Conservation (phyloP, 2,797 vertebrate genomes). For the Propithecus perrieri region DNA sequence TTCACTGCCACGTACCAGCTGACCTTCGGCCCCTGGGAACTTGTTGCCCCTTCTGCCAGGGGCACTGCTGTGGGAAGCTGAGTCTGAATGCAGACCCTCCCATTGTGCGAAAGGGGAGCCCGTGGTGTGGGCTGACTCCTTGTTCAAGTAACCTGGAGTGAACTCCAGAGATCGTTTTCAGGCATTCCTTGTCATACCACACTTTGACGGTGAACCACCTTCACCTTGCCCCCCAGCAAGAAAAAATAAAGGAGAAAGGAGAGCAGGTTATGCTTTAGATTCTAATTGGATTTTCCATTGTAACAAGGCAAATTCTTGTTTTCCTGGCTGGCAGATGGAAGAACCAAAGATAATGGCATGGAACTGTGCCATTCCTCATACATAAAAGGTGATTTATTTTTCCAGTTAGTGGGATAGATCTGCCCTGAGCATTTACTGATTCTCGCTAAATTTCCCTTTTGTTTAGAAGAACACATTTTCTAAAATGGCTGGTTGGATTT, state of each 20-base stretch:
- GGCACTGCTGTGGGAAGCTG: background rate
- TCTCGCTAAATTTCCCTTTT: background rate
- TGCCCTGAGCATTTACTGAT: background rate
- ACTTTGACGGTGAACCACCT: background rate
- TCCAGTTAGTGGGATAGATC: background rate
- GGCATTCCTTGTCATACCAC: background rate
- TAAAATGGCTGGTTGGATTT: background rate
- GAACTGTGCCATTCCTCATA: background rate
- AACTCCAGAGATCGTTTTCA: background rate
- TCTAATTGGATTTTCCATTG: background rate
- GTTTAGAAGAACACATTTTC: background rate
- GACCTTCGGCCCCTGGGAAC: background rate
- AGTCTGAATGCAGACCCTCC: background rate
- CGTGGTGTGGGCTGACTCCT: background rate
- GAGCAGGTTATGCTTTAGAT: background rate
- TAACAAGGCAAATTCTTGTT: background rate
- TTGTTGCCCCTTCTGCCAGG: background rate
- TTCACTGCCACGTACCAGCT: background rate
- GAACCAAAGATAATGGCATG: background rate
- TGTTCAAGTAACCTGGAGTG: background rate
- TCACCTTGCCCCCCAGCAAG: background rate
- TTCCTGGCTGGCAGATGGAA: background rate
- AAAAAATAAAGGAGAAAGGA: background rate
- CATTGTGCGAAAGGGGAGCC: background rate
- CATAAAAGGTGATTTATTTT: conserved; percentile 4